Base-by-base conservation (phyloP, 1,140 invertebrate genomes). In the Achatina immaculata region DNA sequence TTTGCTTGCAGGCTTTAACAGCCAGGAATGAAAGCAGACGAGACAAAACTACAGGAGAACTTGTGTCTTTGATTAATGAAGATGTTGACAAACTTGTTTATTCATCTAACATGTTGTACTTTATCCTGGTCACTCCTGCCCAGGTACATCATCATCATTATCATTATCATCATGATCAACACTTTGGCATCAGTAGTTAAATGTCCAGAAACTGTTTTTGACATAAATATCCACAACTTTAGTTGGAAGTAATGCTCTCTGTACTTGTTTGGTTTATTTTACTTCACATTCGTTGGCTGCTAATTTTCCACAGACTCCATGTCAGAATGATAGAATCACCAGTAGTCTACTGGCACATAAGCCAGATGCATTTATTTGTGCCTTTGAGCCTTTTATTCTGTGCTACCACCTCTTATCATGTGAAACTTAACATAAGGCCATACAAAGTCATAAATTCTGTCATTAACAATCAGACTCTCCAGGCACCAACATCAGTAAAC, bases 31-130 rank as follows among this genome's bases (percentile, higher is more conserved):
- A 75, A 34, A 28, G n/a, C 6, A 75, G 34, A 19, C 2, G 48
- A 51, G 48, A 75, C 24, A 75, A 38, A 21, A 75, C 73, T n/a
- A 55, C 45, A 31, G 73, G 73, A 40, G 48, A 75, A 40, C 4
- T 75, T 14, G 48, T 75, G 3, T 38, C 43, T n/a, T 31, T 75
- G 48, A 36, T 75, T 24, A 36, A 14, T 55, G 73, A 75, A 7
- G 73, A 75, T 43, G 42, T 40, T 51, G 73, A 75, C 21, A 51
- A 36, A 58, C 1, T 75, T 11, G 31, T 55, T 9, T 7, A 75
- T 36, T 24, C 48, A 21, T 45, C 45, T n/a, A 48, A 48, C 21
- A 55, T 11, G 14, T 7, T 75, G 3, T 75, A 38, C 36, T 42
- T 9, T 58, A 3, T 75, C 11, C 7, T 75, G n/a, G 28, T 42